Conservation (phyloP, 2,113 vertebrate genomes). For the Mormoops blainvillei region DNA sequence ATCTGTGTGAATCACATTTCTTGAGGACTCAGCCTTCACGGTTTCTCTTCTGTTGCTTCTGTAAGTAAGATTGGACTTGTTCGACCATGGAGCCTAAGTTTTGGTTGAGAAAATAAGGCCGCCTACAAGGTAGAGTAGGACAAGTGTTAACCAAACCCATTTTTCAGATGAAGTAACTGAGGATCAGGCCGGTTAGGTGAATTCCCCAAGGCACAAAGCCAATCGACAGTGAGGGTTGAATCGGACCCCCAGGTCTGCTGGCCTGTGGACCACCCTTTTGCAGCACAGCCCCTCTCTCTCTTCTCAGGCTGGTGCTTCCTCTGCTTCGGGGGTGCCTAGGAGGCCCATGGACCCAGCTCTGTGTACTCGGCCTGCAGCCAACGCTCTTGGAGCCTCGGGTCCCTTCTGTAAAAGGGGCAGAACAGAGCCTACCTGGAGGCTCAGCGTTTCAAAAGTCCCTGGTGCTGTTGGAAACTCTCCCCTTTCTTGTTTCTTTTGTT, state of each 20-base stretch:
- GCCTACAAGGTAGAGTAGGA: not conserved
- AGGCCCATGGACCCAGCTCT: not conserved
- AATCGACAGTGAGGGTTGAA: not conserved
- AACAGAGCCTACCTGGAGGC: not conserved
- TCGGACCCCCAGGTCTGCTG: not conserved
- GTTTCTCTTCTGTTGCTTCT: not conserved
- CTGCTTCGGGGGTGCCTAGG: no score
- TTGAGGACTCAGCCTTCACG: fast-evolving
- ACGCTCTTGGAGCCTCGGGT: not conserved
- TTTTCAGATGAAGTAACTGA: not conserved
- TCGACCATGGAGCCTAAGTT: not conserved
- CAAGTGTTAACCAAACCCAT: not conserved
- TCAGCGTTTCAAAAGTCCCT: not conserved
- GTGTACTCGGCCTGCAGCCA: not conserved
- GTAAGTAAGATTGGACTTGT: not conserved
- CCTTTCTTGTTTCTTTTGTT: not conserved
- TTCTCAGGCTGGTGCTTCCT: not conserved
- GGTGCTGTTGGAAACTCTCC: not conserved
- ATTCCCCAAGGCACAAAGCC: not conserved
- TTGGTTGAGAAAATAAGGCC: not conserved
- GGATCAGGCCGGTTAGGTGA: not conserved
- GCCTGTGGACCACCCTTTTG: fast-evolving
- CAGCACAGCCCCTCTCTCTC: not conserved
- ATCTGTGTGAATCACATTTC: not conserved
- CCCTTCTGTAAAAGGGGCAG: not conserved